These are phyloP conservation scores for Tetranychus piercei DNA, from an alignment of 2,888 invertebrate genomes.

Conservation along the genomic window DNA sequence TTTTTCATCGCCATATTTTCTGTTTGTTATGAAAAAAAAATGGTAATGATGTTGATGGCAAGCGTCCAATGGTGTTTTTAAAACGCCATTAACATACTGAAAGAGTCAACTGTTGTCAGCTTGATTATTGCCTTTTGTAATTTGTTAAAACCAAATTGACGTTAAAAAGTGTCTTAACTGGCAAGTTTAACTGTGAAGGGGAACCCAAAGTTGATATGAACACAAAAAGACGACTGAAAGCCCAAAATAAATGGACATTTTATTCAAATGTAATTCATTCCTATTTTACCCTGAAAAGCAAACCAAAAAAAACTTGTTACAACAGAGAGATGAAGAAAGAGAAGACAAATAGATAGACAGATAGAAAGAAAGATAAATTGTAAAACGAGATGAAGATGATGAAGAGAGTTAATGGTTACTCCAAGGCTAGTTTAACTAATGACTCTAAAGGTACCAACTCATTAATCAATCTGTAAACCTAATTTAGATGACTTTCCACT, in stretches of 20 bases:
- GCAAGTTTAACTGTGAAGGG: background rate
- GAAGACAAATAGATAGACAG: background rate
- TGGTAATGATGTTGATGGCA: too few relatives aligned
- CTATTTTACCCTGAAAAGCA: background rate
- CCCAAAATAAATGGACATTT: background rate
- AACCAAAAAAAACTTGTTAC: background rate
- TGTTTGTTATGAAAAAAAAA: too few relatives aligned
- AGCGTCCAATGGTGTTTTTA: too few relatives aligned
- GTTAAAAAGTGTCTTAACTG: background rate
- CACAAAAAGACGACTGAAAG: background rate
- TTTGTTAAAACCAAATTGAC: background rate
- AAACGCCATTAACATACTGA: too few relatives aligned
- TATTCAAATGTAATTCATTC: background rate
- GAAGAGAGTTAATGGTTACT: background rate
- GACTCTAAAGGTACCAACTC: background rate
- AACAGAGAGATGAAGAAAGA: background rate
- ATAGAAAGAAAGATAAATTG: background rate
- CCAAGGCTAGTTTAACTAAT: background rate
- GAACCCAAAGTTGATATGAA: background rate
- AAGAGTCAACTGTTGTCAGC: background rate
- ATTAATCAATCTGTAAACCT: conserved; percentile 1
- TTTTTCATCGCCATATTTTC: too few relatives aligned
- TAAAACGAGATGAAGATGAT: background rate
- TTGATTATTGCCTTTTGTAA: background rate
- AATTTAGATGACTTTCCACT: background rate